Conservation (phyloP, 2,113 vertebrate genomes). For the Elgaria multicarinata region DNA sequence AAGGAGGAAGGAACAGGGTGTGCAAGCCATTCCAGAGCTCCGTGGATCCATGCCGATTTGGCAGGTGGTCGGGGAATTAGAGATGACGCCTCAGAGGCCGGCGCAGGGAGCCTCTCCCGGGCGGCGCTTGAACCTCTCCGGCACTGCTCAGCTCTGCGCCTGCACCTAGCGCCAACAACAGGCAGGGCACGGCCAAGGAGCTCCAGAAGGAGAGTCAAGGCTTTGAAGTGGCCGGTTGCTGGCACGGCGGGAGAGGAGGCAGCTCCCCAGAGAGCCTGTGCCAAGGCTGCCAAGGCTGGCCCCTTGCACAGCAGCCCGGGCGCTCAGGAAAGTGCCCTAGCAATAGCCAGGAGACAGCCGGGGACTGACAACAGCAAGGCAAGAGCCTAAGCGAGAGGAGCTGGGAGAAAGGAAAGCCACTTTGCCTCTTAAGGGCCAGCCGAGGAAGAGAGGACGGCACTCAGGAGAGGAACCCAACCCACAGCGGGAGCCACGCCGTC, state of each 20-base stretch:
- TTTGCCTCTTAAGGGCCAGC: background rate
- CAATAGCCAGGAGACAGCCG: slow-evolving; percentile 61
- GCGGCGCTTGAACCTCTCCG: background rate
- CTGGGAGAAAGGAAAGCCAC: slow-evolving; percentile 22
- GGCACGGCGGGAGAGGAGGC: background rate
- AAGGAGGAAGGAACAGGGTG: background rate
- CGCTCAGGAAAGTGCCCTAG: slow-evolving; percentile 55
- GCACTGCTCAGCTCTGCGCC: background rate
- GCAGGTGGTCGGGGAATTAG: background rate
- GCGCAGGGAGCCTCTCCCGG: background rate
- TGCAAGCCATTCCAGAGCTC: background rate
- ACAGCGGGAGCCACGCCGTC: too few species aligned
- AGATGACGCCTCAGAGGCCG: background rate
- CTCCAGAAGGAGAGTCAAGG: background rate
- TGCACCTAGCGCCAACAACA: background rate
- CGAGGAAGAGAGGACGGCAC: slow-evolving; percentile 48
- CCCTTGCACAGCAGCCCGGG: slow-evolving; percentile 62
- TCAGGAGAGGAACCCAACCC: background rate
- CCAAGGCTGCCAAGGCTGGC: slow-evolving; percentile 52
- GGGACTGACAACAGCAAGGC: slow-evolving; percentile 58
- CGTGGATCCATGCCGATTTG: background rate
- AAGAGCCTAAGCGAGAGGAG: slow-evolving; percentile 60
- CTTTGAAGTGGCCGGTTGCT: background rate
- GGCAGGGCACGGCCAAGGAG: background rate
- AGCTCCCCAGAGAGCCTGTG: background rate